Conservation (phyloP, 2,113 vertebrate genomes). For the Melanerpes formicivorus region DNA sequence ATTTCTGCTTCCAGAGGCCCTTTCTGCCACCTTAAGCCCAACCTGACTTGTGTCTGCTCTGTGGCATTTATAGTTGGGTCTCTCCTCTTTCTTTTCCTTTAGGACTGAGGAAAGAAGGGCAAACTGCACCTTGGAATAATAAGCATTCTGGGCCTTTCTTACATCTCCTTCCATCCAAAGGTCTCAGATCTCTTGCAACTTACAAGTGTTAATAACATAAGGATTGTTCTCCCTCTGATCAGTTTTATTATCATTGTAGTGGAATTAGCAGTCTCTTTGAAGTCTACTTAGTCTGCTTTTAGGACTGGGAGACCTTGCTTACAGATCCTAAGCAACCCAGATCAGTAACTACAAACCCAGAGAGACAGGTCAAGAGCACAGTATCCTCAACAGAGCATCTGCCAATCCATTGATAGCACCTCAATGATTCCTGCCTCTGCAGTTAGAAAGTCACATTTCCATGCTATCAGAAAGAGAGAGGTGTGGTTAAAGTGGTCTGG, state of each 20-base stretch:
- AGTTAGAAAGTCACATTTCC: background rate
- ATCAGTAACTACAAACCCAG: background rate
- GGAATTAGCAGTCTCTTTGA: conserved; percentile 12
- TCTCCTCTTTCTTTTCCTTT: background rate
- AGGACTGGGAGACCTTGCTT: background rate
- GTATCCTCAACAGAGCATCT: background rate
- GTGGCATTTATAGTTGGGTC: background rate
- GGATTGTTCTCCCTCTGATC: background rate
- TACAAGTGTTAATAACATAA: background rate
- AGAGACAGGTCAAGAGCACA: background rate
- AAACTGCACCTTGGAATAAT: background rate
- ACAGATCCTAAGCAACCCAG: background rate
- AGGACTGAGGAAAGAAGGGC: background rate
- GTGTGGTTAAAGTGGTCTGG: rapidly evolving
- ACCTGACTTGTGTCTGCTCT: background rate
- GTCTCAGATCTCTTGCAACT: conserved; percentile 1
- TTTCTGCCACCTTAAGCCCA: background rate
- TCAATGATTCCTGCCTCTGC: background rate
- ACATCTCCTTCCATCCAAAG: background rate
- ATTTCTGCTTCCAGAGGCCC: background rate
- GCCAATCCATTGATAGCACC: background rate
- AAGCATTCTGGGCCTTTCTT: background rate
- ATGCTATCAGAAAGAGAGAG: rapidly evolving
- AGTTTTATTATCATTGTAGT: background rate
- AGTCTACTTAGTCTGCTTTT: background rate